Evolutionary conservation across 2,797 vertebrate genomes (phyloP), one percentile per base, ranked within the genome.

Genomic region (Anas flavirostris): DNA sequence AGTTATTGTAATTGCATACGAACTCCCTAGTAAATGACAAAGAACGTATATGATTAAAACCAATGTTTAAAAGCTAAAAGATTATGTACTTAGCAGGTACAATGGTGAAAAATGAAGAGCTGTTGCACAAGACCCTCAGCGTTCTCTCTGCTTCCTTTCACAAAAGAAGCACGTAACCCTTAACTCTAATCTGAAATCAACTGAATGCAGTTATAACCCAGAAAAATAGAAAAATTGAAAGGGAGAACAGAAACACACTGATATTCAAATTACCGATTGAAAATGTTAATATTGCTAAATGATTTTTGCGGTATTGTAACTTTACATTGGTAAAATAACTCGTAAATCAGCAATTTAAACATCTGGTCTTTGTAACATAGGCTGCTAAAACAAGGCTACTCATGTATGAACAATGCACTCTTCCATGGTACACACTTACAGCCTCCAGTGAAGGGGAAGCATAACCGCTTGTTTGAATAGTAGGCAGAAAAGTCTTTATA

Each of bases 261-360:
- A 93, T 91, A 95, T 69, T 97, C 66, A 31, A 92, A 91, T 86
- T 68, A 96, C 16, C 87, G 96, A 94, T 5, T 94, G 74, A 97
- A 97, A 82, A 95, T 70, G 59, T 91, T 96, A 97, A 94, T 98
- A 98, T 97, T 98, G 97, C 97, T 98, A 97, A 97, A 90, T 94
- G 86, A 95, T 94, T 94, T 91, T 82, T 96, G 94, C 16, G 43
- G 96, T 98, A 97, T 89, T 96, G 95, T 95, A 95, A 96, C 94
- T 94, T 96, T 94, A 96, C 85, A 91, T 73, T 83, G 83, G 94
- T 41, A 95, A 92, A 95, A 82, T 89, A 96, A 97, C 93, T 91
- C 95, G 82, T 91, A 97, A 96, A 94, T 93, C 79, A 93, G 74
- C 86, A 79, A 93, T 86, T 94, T 78, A 91, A 94, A 97, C 96